These are phyloP conservation scores for Crocuta crocuta DNA, from an alignment of 2,113 vertebrate genomes.

Conservation along the genomic window DNA sequence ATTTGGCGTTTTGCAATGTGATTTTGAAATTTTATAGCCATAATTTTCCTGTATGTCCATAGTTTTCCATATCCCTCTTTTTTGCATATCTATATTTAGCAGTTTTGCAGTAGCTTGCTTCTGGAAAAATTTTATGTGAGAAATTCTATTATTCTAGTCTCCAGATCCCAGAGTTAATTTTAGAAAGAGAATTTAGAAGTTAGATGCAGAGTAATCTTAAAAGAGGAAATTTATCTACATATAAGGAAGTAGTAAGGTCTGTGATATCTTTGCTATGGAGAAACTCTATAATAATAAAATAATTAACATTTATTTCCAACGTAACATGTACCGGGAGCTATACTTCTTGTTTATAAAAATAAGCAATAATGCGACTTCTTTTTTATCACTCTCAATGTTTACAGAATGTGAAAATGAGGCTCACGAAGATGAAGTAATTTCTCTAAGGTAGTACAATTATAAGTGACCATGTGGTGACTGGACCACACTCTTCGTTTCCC, in stretches of 20 bases:
- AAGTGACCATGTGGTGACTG: background rate
- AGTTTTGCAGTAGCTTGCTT: conserved; percentile 69
- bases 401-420: background rate
- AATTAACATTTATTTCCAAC: conserved; percentile 56
- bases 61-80: conserved; percentile 43
- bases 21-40: conserved; percentile 37
- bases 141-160: conserved; percentile 79
- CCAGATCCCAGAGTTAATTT: conserved; percentile 80
- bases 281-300: conserved; percentile 60
- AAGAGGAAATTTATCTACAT: conserved; percentile 70
- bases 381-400: background rate
- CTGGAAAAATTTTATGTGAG: conserved; percentile 72
- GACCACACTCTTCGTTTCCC: background rate
- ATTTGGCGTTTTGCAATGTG: conserved; percentile 41
- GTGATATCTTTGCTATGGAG: conserved; percentile 20
- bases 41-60: conserved; percentile 44
- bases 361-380: background rate
- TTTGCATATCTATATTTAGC: conserved; percentile 69
- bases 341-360: conserved; percentile 7
- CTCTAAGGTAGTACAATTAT: background rate
- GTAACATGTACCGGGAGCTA: background rate
- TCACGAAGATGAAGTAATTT: conserved; percentile 33
- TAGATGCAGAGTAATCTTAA: conserved; percentile 67
- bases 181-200: conserved; percentile 77
- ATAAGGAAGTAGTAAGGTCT: conserved; percentile 58